Evolutionary conservation across 2,113 vertebrate genomes (phyloP), one percentile per base, ranked within the genome.

Genomic region (Gymnarchus niloticus): DNA sequence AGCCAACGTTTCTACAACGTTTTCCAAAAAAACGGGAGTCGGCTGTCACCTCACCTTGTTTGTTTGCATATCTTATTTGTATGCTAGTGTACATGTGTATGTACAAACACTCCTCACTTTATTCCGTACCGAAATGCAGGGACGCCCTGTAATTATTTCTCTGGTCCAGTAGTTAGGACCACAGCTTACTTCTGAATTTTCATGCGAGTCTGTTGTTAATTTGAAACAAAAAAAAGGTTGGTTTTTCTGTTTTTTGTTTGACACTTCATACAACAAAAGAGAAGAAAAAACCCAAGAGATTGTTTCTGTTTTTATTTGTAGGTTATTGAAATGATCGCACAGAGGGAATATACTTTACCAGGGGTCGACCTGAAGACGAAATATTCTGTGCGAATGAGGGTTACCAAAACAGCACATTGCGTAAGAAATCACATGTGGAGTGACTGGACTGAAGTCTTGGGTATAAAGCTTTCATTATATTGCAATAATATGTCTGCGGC

Each of bases 371-470:
- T 89, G 84, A 7, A 23, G 46, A 92, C 86, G 0, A 89, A 84
- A 52, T 90, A 54, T 37, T 37, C 49, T 1, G 84, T 69, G 48
- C 90, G 92, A 90, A 90, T 94, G 57, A 91, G 93, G 8, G 91
- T 76, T 46, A 91, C 89, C 85, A 92, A 91, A 84, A 6, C 25
- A 9, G 87, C 84, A 2, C 0, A 0, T 2, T 93, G 91, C 77
- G 28, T 54, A 33, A 54, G 54, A 51, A 92, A 90, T 88, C 88
- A 90, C 44, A 28, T 91, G 14, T 94, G 93, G 93, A 93, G 93
- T 89, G 91, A 93, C 78, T 94, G 93, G 93, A 94, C 92, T 23
- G 82, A 90, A 7, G 87, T 51, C 12, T 28, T 86, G 1, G 78
- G 85, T 86, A 73, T 37, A 57, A 33, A 2, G 9, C 23, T 54